Percentiles rank a stretch among this genome's conserved stretches.
These are phyloP conservation scores for Nyleta sp. DNA, from an alignment of 2,888 invertebrate species.

Conservation along the genomic window DNA sequence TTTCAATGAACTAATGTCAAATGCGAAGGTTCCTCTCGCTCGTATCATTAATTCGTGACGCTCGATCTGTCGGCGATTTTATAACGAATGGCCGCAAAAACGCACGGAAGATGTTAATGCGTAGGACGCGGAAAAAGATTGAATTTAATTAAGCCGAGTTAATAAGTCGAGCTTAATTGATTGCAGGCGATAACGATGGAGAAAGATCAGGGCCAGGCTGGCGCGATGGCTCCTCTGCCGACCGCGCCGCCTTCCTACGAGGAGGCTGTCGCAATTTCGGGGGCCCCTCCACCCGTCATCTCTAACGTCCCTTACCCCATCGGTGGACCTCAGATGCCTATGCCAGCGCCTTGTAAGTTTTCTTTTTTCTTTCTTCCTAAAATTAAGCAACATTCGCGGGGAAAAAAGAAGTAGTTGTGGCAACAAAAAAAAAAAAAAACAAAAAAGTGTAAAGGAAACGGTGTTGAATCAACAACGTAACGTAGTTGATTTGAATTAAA, in stretches of 20 bases:
- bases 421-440: no score
- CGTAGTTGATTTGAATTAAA: no score
- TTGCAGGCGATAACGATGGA: slow-evolving; percentile 36
- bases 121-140: slow-evolving; percentile 14
- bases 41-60: slow-evolving; percentile 36
- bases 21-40: slow-evolving; percentile 47
- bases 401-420: no score
- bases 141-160: background rate
- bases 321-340: slow-evolving; percentile 61
- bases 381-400: no score
- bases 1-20: slow-evolving; percentile 53
- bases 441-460: no score
- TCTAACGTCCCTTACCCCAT: slow-evolving; percentile 70
- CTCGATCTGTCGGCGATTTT: slow-evolving; percentile 21
- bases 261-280: slow-evolving; percentile 73
- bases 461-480: no score
- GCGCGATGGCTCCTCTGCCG: slow-evolving; percentile 69
- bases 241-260: slow-evolving; percentile 78
- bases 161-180: slow-evolving; percentile 3
- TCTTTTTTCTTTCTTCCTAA: no score
- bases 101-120: slow-evolving; percentile 17
- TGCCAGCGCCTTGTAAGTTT: slow-evolving; percentile 72
- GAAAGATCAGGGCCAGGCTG: slow-evolving; percentile 59
- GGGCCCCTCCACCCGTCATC: slow-evolving; percentile 45
- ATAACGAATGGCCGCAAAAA: slow-evolving; percentile 18